phyloP scores from a whole-genome alignment of 2,888 invertebrate species.

The Microchrysa polita region DNA sequence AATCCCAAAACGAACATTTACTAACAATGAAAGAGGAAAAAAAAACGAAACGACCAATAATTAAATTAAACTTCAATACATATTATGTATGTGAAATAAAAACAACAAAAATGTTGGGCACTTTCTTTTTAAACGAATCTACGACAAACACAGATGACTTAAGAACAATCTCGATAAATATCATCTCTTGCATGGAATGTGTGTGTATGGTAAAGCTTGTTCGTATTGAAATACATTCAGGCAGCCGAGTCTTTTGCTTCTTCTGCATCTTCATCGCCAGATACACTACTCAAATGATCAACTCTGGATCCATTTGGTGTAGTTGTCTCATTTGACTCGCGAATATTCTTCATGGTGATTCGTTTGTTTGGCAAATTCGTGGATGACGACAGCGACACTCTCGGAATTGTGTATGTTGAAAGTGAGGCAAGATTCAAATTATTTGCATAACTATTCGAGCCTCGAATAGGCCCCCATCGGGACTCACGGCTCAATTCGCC shows the following conservation, averaged over 20 bases:
- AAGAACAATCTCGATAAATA: too few species aligned
- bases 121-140: too few species aligned
- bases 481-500: constrained; percentile 17
- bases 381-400: constrained; percentile 48
- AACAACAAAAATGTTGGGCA: too few species aligned
- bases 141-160: too few species aligned
- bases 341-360: constrained; percentile 34
- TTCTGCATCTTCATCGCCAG: constrained; percentile 50
- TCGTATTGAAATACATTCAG: too few species aligned
- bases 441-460: constrained; percentile 65
- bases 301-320: not conserved
- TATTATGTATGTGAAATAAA: too few species aligned
- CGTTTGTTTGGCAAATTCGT: constrained; percentile 18
- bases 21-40: too few species aligned
- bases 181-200: too few species aligned
- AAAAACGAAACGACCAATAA: too few species aligned
- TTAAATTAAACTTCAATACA: too few species aligned
- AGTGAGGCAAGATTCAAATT: constrained; percentile 49
- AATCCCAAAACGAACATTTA: too few species aligned
- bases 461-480: constrained; percentile 67
- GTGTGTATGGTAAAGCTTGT: too few species aligned
- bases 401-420: constrained; percentile 52
- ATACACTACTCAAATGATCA: not conserved
- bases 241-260: constrained; percentile 54
- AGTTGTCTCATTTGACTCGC: constrained; percentile 33